These are phyloP conservation scores for Macrochelys suwanniensis DNA, from an alignment of 2,797 vertebrate genomes.

Conservation along the genomic window DNA sequence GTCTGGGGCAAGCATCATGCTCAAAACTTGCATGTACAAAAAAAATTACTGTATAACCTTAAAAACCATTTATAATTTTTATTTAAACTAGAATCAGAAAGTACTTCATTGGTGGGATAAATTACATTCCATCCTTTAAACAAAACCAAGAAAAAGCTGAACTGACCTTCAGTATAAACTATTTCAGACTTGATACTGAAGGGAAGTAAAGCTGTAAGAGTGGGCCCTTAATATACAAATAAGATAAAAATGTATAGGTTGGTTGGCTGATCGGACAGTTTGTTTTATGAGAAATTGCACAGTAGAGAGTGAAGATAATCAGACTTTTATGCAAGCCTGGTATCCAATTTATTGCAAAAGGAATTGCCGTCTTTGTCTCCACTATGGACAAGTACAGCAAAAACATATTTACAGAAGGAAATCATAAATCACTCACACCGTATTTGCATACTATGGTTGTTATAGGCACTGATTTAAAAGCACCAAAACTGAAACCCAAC, in stretches of 20 bases:
- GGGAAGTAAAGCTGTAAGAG: background rate
- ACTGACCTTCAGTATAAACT: background rate
- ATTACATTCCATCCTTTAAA: background rate
- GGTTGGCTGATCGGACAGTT: background rate
- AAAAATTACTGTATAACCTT: background rate
- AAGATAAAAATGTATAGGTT: background rate
- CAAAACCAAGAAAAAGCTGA: background rate
- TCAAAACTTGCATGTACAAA: fast-evolving
- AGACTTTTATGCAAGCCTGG: background rate
- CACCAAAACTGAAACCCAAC: too few species aligned
- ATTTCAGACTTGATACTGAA: background rate
- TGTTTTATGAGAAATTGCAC: background rate
- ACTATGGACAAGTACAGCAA: background rate
- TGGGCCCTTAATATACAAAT: background rate
- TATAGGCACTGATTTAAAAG: background rate
- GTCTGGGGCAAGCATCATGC: background rate
- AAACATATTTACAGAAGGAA: background rate
- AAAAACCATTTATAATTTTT: background rate
- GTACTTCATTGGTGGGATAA: background rate
- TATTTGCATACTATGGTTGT: background rate
- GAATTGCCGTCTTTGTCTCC: background rate
- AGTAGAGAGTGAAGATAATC: background rate
- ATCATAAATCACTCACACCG: background rate
- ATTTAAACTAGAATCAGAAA: background rate
- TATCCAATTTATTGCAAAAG: background rate